A percentile compares a stretch with the other conserved stretches of the same genome.
These are phyloP conservation scores for Austrolebias charrua DNA, from an alignment of 2,797 vertebrate species.

Conservation along the genomic window DNA sequence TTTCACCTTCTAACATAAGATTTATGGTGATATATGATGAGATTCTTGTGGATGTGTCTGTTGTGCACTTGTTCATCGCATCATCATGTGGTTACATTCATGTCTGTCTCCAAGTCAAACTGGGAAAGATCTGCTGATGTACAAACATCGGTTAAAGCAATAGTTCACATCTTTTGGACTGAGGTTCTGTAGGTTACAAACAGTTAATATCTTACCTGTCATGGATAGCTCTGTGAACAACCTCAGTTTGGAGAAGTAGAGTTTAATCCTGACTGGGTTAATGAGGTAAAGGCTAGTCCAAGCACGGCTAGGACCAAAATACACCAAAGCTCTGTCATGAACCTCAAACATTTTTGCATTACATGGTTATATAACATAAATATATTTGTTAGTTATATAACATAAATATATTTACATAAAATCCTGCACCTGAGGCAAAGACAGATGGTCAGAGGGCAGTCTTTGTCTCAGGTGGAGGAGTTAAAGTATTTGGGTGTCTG, in stretches of 20 bases:
- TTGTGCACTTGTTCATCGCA: conserved; percentile 23
- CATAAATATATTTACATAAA: too few species aligned
- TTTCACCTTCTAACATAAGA: too few species aligned
- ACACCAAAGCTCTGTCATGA: too few species aligned
- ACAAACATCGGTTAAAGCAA: conserved; percentile 11
- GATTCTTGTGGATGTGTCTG: conserved; percentile 7
- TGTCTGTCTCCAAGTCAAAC: not conserved
- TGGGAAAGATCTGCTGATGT: not conserved
- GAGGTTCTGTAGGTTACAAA: not conserved
- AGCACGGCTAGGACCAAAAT: not conserved
- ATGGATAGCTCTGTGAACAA: not conserved
- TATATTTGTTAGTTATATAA: too few species aligned
- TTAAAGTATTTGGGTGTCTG: too few species aligned
- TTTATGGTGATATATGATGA: too few species aligned
- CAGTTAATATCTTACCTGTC: not conserved
- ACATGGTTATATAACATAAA: too few species aligned
- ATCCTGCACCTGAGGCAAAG: too few species aligned
- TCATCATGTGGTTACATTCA: conserved; percentile 23
- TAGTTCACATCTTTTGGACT: conserved; percentile 4
- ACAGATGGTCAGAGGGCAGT: too few species aligned
- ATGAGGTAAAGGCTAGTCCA: not conserved
- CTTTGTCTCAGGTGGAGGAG: too few species aligned
- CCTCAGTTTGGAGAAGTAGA: not conserved
- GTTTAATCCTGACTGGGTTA: not conserved
- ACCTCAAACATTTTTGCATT: too few species aligned